These are phyloP conservation scores for Heteropelma amictum DNA, from an alignment of 2,888 invertebrate species.

Conservation along the genomic window DNA sequence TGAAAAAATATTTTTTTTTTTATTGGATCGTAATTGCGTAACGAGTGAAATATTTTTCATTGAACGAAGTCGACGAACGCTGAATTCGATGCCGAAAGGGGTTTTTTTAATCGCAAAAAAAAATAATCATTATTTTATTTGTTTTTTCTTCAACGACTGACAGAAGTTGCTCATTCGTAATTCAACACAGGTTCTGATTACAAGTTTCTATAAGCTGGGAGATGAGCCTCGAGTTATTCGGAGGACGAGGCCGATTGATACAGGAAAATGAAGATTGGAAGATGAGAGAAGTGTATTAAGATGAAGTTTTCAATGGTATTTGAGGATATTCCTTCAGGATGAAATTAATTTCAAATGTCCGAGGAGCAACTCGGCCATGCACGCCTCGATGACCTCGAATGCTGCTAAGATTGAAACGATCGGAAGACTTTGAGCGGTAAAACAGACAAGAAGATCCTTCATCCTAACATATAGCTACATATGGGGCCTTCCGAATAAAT, in stretches of 20 bases:
- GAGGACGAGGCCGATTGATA: slow-evolving; percentile 3
- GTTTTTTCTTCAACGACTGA: too few relatives aligned
- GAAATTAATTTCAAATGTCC: slow-evolving; percentile 74
- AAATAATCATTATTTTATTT: too few relatives aligned
- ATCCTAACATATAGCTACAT: slow-evolving; percentile 18
- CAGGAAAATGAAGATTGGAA: not conserved
- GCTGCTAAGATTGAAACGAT: slow-evolving; percentile 71
- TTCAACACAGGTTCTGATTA: not conserved
- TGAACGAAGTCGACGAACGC: too few relatives aligned
- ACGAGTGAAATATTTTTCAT: too few relatives aligned
- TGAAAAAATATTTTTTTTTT: too few relatives aligned
- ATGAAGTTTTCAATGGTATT: slow-evolving; percentile 54
- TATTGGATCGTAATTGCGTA: too few relatives aligned
- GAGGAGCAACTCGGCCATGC: slow-evolving; percentile 55
- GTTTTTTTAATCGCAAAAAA: too few relatives aligned
- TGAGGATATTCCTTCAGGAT: slow-evolving; percentile 52
- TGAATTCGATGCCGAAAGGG: too few relatives aligned
- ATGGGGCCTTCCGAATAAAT: too few relatives aligned
- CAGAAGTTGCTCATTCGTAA: too few relatives aligned
- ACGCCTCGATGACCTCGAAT: slow-evolving; percentile 72
- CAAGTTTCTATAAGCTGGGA: not conserved
- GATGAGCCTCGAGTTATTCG: not conserved
- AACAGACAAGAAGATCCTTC: slow-evolving; percentile 9
- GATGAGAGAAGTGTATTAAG: slow-evolving; percentile 40
- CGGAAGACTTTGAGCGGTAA: slow-evolving; percentile 55